These are phyloP conservation scores for Haliaeetus leucogaster DNA, from an alignment of 2,113 vertebrate genomes.

Conservation along the genomic window DNA sequence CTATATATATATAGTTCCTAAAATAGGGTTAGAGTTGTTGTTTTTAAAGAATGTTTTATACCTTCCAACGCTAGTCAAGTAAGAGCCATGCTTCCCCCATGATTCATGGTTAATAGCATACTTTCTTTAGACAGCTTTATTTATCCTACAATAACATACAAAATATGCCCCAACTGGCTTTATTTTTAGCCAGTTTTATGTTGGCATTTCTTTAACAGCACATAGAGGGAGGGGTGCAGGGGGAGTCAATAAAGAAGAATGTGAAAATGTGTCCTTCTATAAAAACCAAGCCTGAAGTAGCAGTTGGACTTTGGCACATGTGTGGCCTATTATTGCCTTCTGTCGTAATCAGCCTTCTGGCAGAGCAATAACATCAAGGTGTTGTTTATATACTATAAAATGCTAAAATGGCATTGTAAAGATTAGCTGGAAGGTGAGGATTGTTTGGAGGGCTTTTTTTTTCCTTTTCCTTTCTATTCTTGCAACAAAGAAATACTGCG, in stretches of 20 bases:
- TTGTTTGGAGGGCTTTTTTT: not conserved
- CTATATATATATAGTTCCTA: not conserved
- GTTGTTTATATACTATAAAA: slow-evolving; percentile 61
- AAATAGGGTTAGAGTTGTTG: not conserved
- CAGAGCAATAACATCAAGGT: slow-evolving; percentile 54
- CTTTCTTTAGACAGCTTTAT: slow-evolving; percentile 56
- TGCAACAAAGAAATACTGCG: not conserved
- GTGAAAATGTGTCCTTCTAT: slow-evolving; percentile 55
- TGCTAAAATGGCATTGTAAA: slow-evolving; percentile 53
- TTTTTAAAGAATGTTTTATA: slow-evolving; percentile 43
- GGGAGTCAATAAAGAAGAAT: slow-evolving; percentile 56
- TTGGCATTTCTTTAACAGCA: slow-evolving; percentile 26
- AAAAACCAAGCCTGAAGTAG: slow-evolving; percentile 37
- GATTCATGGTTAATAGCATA: slow-evolving; percentile 55
- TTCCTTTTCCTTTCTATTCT: not conserved
- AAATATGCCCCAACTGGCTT: slow-evolving; percentile 48
- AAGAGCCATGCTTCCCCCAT: slow-evolving; percentile 3
- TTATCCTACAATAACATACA: slow-evolving; percentile 52
- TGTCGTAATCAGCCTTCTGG: slow-evolving; percentile 47
- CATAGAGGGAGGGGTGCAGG: not conserved
- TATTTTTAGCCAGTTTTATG: slow-evolving; percentile 57
- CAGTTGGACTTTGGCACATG: slow-evolving; percentile 41
- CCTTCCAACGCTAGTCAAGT: not conserved
- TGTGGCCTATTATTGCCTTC: slow-evolving; percentile 53
- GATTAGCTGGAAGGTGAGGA: slow-evolving; percentile 27